phyloP scores from a whole-genome alignment of 1,140 invertebrate species.

The Microplitis mediator region DNA sequence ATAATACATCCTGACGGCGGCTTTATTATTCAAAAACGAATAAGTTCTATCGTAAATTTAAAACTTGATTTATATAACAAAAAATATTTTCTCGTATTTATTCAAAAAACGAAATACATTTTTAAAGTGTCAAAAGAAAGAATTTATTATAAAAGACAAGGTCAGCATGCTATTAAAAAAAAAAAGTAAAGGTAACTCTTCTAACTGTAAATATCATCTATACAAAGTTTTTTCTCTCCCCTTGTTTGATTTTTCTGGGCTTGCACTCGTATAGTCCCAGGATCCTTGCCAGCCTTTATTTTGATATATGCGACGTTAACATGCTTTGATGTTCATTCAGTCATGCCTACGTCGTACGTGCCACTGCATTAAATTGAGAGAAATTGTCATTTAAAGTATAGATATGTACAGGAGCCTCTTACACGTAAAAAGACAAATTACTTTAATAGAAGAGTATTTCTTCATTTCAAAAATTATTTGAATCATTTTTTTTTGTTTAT shows the following conservation, averaged over 20 bases:
- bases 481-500: too few species aligned
- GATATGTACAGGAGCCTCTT: background rate
- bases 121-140: too few species aligned
- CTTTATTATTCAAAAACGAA: too few species aligned
- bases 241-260: slow-evolving; percentile 35
- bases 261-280: slow-evolving; percentile 27
- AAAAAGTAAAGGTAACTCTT: slow-evolving; percentile 31
- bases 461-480: too few species aligned
- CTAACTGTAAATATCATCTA: background rate
- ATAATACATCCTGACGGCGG: too few species aligned
- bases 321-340: slow-evolving; percentile 34
- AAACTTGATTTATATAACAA: too few species aligned
- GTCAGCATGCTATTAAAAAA: background rate
- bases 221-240: slow-evolving; percentile 7
- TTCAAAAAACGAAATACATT: too few species aligned
- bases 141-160: background rate
- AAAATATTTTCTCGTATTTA: too few species aligned
- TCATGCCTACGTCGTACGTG: slow-evolving; percentile 31
- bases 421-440: background rate
- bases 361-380: slow-evolving; percentile 31
- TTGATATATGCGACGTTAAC: slow-evolving; percentile 45
- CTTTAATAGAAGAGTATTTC: background rate
- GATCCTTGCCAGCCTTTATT: slow-evolving; percentile 33
- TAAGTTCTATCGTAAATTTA: too few species aligned
- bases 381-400: slow-evolving; percentile 9